A percentile compares a stretch with the other conserved stretches of the same genome.
Conservation (phyloP, 2,888 invertebrate genomes). For the Adela reaumurella region DNA sequence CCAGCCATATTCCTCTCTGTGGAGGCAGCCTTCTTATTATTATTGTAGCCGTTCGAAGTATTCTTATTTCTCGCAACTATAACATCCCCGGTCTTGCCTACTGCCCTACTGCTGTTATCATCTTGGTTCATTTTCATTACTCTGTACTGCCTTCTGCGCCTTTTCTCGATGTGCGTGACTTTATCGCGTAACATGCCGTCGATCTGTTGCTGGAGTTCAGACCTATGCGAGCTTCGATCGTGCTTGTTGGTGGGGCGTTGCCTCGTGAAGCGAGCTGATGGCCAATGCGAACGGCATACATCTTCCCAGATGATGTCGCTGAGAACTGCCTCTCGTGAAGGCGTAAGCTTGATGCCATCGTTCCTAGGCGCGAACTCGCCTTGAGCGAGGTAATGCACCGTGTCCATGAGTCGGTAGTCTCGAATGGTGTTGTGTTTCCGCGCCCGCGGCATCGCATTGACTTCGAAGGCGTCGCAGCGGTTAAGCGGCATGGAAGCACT, state of each 20-base stretch:
- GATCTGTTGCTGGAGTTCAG: constrained; percentile 21
- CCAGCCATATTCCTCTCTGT: too few relatives aligned
- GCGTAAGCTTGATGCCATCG: constrained; percentile 45
- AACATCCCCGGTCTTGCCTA: constrained; percentile 47
- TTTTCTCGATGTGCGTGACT: constrained; percentile 41
- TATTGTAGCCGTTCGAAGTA: background rate
- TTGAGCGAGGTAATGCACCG: constrained; percentile 47
- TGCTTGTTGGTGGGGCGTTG: constrained; percentile 20
- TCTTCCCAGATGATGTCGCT: constrained; percentile 51
- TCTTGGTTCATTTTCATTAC: constrained; percentile 40
- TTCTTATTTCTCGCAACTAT: constrained; percentile 44
- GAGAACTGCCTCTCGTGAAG: constrained; percentile 44
- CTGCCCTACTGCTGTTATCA: constrained; percentile 25
- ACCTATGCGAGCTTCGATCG: too few relatives aligned
- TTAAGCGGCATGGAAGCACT: constrained; percentile 43
- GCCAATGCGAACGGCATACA: constrained; percentile 49
- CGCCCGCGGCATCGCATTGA: constrained; percentile 42
- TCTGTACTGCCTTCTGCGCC: constrained; percentile 42
- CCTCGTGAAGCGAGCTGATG: constrained; percentile 39
- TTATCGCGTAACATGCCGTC: constrained; percentile 41
- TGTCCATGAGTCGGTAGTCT: constrained; percentile 47
- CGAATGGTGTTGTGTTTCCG: constrained; percentile 45
- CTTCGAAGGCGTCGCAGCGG: constrained; percentile 32
- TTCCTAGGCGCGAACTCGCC: constrained; percentile 49
- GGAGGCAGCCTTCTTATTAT: too few relatives aligned